Evolutionary conservation across 2,113 vertebrate genomes (phyloP), one percentile per base, ranked within the genome.

Genomic region (Parotia lawesii): DNA sequence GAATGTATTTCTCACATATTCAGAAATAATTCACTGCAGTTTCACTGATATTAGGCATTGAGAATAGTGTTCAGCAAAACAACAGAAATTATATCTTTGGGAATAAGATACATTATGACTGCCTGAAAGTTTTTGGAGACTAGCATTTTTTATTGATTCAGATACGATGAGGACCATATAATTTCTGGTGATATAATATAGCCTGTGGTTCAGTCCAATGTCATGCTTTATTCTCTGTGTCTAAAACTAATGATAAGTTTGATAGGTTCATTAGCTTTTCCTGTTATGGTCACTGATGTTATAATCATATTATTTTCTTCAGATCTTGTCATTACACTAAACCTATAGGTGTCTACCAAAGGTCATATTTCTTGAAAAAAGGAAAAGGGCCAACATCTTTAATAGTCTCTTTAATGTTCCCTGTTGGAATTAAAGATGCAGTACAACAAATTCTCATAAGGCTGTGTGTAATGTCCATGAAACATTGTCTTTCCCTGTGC

Each of bases 211-310:
- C 58, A 71, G 14, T 90, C n/a, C 70, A 86, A 73, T 93, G 90
- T 69, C 77, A 87, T 87, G 58, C 65, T 95, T 90, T 91, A 95
- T 86, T 82, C 79, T 77, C 72, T 88, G 89, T 90, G 58, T 78
- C 53, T 91, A 72, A 84, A 70, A 65, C 31, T 74, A 85, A 79
- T 82, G 60, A 54, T 92, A 92, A 92, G 25, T 96, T 93, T 69
- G 75, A 83, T 47, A 89, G 91, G 87, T 90, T 95, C 84, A 90
- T 93, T 90, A 85, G 72, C 8, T 88, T 94, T 93, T 84, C 70
- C 81, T 86, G 28, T 94, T 91, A 90, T 90, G 48, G 45, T 45
- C 79, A 65, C 48, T 47, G 72, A 45, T 77, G 20, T 88, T 84
- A 85, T 60, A 70, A 87, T 75, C 67, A 38, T 64, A 56, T 45